A percentile compares a stretch with the other conserved stretches of the same genome.
phyloP scores from a whole-genome alignment of 2,797 vertebrate species.

The Xenentodon cancila region DNA sequence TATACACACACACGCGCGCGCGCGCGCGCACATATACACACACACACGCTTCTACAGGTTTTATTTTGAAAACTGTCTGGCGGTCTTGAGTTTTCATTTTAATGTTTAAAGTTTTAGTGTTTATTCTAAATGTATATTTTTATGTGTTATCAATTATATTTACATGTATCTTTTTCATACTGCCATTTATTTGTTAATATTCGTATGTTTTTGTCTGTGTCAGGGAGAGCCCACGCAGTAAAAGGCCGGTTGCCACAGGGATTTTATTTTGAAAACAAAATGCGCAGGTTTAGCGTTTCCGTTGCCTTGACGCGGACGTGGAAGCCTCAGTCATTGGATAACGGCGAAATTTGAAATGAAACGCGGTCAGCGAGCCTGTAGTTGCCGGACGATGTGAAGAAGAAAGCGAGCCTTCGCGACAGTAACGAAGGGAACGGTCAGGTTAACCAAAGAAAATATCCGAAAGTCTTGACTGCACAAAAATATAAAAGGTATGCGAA shows the following conservation, averaged over 20 bases:
- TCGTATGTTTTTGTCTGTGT: too few species aligned
- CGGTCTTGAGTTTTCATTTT: slow-evolving; percentile 7
- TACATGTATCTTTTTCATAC: too few species aligned
- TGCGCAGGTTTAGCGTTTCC: slow-evolving; percentile 1
- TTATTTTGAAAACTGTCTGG: slow-evolving; percentile 45
- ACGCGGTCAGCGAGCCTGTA: slow-evolving; percentile 44
- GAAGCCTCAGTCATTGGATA: slow-evolving; percentile 74
- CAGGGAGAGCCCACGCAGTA: too few species aligned
- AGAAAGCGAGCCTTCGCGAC: not conserved
- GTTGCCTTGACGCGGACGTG: not conserved
- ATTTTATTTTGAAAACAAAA: slow-evolving; percentile 47
- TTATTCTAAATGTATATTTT: not conserved
- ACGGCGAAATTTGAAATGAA: slow-evolving; percentile 81
- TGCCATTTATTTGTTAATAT: not conserved
- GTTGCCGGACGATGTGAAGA: not conserved
- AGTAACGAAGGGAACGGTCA: not conserved
- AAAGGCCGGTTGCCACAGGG: rapidly evolving
- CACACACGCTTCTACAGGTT: not conserved
- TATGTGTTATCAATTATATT: too few species aligned
- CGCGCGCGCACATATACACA: too few species aligned
- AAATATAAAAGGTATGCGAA: slow-evolving; percentile 27
- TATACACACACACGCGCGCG: too few species aligned
- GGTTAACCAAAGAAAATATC: not conserved
- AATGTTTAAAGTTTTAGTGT: rapidly evolving
- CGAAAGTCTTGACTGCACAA: not conserved